Evolutionary conservation across 1,140 invertebrate species (phyloP).

Genomic region (Philaenus spumarius): DNA sequence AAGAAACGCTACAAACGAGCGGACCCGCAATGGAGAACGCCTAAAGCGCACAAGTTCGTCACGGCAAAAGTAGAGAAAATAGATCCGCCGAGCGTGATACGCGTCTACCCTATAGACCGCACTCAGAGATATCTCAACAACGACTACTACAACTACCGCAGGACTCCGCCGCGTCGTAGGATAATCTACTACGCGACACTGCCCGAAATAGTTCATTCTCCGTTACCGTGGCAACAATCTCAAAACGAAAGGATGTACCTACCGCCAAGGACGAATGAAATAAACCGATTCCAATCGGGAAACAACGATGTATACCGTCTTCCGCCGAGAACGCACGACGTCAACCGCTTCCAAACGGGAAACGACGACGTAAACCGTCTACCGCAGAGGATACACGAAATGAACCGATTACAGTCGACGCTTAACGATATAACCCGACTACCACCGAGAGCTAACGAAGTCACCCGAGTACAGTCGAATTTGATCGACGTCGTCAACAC

Average conservation of each 20-base stretch:
- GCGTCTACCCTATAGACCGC: constrained; percentile 11
- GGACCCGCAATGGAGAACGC: constrained; percentile 11
- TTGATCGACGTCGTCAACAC: constrained; percentile 15
- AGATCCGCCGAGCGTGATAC: not conserved
- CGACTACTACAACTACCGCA: not conserved
- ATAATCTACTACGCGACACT: constrained; percentile 46
- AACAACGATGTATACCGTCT: not conserved
- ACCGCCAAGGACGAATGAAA: not conserved
- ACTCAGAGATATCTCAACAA: not conserved
- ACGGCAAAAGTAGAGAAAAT: constrained; percentile 5
- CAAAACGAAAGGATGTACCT: not conserved
- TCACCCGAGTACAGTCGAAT: constrained; percentile 18
- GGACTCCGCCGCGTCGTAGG: constrained; percentile 28
- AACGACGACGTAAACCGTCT: not conserved
- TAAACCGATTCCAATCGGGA: not conserved
- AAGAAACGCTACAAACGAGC: not conserved
- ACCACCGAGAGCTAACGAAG: constrained; percentile 20
- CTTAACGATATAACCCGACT: not conserved
- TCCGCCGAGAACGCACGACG: not conserved
- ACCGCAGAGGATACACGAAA: not conserved
- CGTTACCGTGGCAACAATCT: constrained; percentile 30
- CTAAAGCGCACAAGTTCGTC: constrained; percentile 18
- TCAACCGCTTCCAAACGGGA: constrained; percentile 1
- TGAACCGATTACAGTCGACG: not conserved
- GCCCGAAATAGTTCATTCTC: constrained; percentile 42